Conservation (phyloP, 1,140 invertebrate genomes). For the Lepidotrigona ventralis region DNA sequence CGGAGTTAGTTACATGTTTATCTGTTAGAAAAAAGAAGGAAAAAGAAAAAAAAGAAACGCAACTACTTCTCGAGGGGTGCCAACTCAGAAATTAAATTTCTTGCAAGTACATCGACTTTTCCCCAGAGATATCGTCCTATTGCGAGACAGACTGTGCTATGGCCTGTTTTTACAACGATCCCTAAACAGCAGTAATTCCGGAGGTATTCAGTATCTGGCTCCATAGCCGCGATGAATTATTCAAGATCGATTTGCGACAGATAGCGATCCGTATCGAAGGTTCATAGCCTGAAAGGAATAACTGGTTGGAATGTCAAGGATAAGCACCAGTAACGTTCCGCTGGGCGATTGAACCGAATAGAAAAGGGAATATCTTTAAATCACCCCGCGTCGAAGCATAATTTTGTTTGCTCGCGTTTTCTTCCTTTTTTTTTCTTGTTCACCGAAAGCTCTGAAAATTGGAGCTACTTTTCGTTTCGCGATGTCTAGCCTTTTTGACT, state of each 20-base stretch:
- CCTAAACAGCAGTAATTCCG: background rate
- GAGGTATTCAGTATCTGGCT: background rate
- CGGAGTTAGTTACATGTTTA: no score
- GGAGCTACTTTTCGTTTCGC: no score
- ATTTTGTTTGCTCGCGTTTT: background rate
- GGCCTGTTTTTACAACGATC: background rate
- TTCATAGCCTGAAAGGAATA: background rate
- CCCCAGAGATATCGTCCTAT: no score
- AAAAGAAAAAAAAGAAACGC: no score
- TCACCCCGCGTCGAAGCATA: background rate
- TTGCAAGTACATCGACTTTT: no score
- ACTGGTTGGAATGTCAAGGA: slow-evolving; percentile 26
- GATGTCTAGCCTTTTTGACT: no score
- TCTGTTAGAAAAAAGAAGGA: no score
- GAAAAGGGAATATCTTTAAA: background rate
- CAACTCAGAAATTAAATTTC: no score
- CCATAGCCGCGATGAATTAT: background rate
- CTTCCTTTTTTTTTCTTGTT: no score
- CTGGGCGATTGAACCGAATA: background rate
- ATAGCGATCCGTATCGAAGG: slow-evolving; percentile 22
- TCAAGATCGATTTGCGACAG: slow-evolving; percentile 8
- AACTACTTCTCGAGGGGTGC: no score
- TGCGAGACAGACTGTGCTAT: no score
- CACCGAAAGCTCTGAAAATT: no score
- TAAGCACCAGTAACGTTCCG: background rate